Base-by-base conservation (phyloP, 2,888 invertebrate genomes). In the Cyclophora albipunctata region DNA sequence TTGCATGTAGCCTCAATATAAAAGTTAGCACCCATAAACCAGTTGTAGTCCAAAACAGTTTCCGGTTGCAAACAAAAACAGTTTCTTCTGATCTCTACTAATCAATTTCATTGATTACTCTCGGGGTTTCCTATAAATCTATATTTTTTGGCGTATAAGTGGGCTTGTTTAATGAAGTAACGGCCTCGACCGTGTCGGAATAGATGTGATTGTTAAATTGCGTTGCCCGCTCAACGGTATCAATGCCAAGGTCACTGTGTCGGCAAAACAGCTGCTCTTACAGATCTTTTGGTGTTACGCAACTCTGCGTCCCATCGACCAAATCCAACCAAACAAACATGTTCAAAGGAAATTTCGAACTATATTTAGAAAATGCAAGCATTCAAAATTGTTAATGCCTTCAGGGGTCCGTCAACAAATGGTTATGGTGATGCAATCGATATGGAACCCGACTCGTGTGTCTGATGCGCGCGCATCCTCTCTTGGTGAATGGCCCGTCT, bases 401-500 rank as follows among this genome's bases (percentile, higher is more conserved):
- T 58, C 56, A 55, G 60, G 64, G 59, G 63, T 64, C 60, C 55
- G 48, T 57, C 60, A 63, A 59, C 64, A 65, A 64, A 77, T 73
- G 68, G 70, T 66, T 73, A 63, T 59, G 4, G 4, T 64, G 60
- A 65, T 66, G 69, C 69, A 83, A 87, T 87, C 87, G 75, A 87
- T 87, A 84, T 66, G 70, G 66, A 62, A 62, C 64, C 67, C 62
- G 66, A 71, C 73, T 73, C 79, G 75, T 78, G 73, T 70, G 60
- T 52, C 46, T 43, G 55, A 50, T 84, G 88, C 87, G 86, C 86
- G 85, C 87, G 86, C 84, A 83, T 51, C 61, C 63, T 61, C 72
- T 78, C 61, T 66, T 81, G 61, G 81, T 88, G 87, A 89, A 88
- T 89, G 88, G 84, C 77, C 75, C 62, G 64, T 66, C 66, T 71